phyloP scores from a whole-genome alignment of 2,113 vertebrate genomes.

The Etia nguti region DNA sequence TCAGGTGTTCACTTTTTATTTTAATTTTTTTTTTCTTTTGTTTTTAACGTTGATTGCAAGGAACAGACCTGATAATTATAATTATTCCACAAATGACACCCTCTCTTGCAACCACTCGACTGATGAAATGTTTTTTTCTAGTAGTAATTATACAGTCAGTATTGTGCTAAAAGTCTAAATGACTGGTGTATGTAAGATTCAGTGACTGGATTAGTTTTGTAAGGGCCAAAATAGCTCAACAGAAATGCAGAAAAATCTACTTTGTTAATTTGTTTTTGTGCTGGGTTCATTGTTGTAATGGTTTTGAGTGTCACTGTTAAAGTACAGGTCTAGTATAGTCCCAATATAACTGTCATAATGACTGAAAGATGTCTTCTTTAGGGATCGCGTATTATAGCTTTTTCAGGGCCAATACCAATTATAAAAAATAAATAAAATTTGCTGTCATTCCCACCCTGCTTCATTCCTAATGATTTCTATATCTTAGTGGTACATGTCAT shows the following conservation, averaged over 20 bases:
- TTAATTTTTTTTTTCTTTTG: background rate
- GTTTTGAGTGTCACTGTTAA: background rate
- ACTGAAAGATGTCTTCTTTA: background rate
- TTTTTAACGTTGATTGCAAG: constrained; percentile 1
- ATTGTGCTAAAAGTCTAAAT: background rate
- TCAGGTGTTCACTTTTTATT: background rate
- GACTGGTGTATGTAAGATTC: background rate
- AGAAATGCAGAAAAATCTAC: background rate
- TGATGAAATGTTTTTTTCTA: background rate
- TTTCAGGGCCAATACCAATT: background rate
- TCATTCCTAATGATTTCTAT: background rate
- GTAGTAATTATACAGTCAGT: background rate
- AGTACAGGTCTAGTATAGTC: background rate
- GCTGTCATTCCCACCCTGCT: background rate
- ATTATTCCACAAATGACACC: background rate
- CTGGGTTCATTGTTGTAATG: background rate
- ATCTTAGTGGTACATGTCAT: background rate
- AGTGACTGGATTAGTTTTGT: background rate
- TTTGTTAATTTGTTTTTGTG: background rate
- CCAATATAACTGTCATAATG: background rate
- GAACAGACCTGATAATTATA: constrained; percentile 16
- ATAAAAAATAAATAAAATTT: background rate
- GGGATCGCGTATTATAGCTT: background rate
- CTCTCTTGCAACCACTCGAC: background rate
- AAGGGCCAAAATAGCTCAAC: background rate